Conservation (phyloP, 2,113 vertebrate genomes). For the Mobula birostris region DNA sequence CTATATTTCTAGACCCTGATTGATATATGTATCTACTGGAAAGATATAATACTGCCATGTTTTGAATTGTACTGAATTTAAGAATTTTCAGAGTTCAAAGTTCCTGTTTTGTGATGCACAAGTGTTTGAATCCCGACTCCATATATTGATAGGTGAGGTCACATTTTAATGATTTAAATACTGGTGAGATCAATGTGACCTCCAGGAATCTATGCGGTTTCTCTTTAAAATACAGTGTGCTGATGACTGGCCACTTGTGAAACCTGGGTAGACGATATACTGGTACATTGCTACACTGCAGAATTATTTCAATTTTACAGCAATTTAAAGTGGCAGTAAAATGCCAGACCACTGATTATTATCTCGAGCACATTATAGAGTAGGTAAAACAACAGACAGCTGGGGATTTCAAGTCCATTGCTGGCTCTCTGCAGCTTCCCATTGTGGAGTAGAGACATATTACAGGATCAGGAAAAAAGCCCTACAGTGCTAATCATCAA, state of each 20-base stretch:
- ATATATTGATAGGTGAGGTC: background rate
- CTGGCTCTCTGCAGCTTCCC: background rate
- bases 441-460: background rate
- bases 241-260: background rate
- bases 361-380: background rate
- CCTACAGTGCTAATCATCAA: background rate
- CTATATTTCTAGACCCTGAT: too few relatives aligned
- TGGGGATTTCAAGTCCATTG: background rate
- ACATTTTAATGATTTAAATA: background rate
- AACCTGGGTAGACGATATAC: background rate
- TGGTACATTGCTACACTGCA: background rate
- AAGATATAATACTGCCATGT: background rate
- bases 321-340: background rate
- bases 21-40: background rate
- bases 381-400: background rate
- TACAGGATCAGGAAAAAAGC: background rate
- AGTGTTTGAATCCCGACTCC: background rate
- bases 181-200: background rate
- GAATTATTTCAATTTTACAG: background rate
- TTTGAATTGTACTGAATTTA: background rate
- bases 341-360: background rate
- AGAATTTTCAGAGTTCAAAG: background rate
- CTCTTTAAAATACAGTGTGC: background rate
- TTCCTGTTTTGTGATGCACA: background rate
- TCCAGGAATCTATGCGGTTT: background rate